A percentile compares a stretch with the other conserved stretches of the same genome.
Conservation (phyloP, 2,113 vertebrate species). For the Cricetomys ansorgei region DNA sequence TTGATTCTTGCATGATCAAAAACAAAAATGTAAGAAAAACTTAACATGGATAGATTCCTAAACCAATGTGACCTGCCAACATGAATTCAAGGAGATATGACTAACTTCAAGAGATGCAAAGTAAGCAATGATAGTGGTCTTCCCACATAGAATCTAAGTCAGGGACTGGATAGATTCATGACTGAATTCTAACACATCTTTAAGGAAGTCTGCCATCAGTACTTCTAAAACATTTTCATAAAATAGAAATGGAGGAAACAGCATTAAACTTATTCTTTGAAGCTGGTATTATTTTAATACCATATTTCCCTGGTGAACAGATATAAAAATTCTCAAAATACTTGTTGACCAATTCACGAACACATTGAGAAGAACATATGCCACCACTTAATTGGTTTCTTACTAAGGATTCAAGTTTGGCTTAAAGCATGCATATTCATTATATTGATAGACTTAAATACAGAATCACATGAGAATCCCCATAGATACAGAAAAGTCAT, state of each 20-base stretch:
- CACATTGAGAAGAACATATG: neutral
- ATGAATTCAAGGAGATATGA: neutral
- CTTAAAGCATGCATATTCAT: neutral
- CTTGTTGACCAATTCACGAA: neutral
- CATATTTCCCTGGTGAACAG: neutral
- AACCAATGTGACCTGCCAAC: neutral
- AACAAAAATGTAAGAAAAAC: neutral
- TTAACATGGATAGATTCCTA: neutral
- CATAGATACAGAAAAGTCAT: neutral
- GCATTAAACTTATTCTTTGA: neutral
- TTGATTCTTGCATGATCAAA: too few relatives aligned
- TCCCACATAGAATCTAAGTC: neutral
- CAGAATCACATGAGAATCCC: neutral
- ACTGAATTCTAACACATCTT: neutral
- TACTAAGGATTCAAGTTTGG: neutral
- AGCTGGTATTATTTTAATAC: neutral
- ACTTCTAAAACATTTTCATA: neutral
- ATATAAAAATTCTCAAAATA: neutral
- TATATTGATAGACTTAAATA: neutral
- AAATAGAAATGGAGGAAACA: neutral
- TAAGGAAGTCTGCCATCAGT: neutral
- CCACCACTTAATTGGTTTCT: neutral
- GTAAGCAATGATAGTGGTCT: neutral
- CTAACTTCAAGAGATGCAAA: neutral
- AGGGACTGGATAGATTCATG: neutral